Evolutionary conservation across 2,113 vertebrate species (phyloP), one percentile per base, ranked within the genome.

Genomic region (Phodopus roborovskii): DNA sequence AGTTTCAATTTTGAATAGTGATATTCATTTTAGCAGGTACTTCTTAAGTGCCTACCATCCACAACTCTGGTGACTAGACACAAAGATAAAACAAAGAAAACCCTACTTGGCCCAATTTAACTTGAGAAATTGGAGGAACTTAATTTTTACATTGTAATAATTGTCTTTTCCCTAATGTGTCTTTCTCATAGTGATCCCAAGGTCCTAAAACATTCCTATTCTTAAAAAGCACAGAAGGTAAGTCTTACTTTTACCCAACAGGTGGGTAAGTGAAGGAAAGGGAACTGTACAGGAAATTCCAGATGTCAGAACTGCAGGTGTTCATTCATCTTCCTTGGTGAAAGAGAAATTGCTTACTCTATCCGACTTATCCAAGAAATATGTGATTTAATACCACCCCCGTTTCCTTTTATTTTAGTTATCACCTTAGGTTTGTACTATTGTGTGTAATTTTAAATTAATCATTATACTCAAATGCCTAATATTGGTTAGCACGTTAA

Each of bases 401-500:
- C 60, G 13, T 88, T 97, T 88, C 91, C 95, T 95, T 97, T 87
- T 79, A 60, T 92, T 91, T 85, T 48, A 60, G 97, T 85, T 95
- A 96, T 97, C 93, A 95, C 89, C 11, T 97, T 87, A 22, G 36
- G 94, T 39, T 77, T 91, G 42, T 82, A 94, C 94, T 83, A 84
- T 96, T 96, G 50, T 33, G 0, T 13, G 4, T 6, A 8, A 88
- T 91, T 98, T 98, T 68, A 75, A 88, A 81, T 96, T 94, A 90
- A 92, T 94, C 94, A 39, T 95, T 93, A 82, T 78, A 94, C 48
- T 96, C 74, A 0, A 77, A 90, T 68, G 42, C 94, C 95, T 96
- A 92, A 96, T 24, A 45, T 88, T 36, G 4, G 7, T 85, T 96
- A 78, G 58, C n/a, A 39, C 95, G 97, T 97, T 97, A 97, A 97